Evolutionary conservation across 2,113 vertebrate species (phyloP).

Genomic region (Brachyhypopomus occidentalis): DNA sequence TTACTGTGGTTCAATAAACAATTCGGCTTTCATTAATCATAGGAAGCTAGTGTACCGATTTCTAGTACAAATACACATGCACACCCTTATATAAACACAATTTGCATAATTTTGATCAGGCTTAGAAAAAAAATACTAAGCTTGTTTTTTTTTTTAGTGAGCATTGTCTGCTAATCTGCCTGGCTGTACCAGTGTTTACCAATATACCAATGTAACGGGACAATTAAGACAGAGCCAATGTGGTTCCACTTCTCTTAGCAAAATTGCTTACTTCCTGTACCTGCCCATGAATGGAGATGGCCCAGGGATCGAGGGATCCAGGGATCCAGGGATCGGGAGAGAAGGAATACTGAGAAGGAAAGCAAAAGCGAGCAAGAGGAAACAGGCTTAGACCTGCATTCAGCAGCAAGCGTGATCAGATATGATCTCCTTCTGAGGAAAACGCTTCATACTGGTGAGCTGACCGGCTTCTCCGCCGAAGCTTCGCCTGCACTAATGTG

Average conservation of each 20-base stretch:
- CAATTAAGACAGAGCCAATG: conserved; percentile 36
- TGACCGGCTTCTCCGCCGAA: not conserved
- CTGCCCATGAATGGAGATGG: conserved; percentile 11
- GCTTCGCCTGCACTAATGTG: not conserved
- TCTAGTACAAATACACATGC: not conserved
- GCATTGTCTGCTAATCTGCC: conserved; percentile 13
- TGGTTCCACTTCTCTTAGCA: conserved; percentile 30
- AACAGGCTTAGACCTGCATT: conserved; percentile 30
- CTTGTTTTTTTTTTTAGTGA: not conserved
- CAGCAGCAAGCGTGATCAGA: not conserved
- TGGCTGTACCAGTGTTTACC: conserved; percentile 32
- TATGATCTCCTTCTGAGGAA: conserved; percentile 19
- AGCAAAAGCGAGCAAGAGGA: conserved; percentile 24
- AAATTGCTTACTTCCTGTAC: conserved; percentile 44
- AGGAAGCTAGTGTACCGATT: not conserved
- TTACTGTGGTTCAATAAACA: not conserved
- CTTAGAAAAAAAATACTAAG: not conserved
- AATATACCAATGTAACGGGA: not conserved
- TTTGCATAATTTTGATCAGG: not conserved
- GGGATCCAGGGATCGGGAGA: not conserved
- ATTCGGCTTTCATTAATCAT: conserved; percentile 12
- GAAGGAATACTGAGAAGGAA: not conserved
- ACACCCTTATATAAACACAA: not conserved
- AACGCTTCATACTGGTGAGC: conserved; percentile 14
- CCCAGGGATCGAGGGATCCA: conserved; percentile 29